Base-by-base conservation (phyloP, 1,140 invertebrate species). In the Oryzaephilus surinamensis region DNA sequence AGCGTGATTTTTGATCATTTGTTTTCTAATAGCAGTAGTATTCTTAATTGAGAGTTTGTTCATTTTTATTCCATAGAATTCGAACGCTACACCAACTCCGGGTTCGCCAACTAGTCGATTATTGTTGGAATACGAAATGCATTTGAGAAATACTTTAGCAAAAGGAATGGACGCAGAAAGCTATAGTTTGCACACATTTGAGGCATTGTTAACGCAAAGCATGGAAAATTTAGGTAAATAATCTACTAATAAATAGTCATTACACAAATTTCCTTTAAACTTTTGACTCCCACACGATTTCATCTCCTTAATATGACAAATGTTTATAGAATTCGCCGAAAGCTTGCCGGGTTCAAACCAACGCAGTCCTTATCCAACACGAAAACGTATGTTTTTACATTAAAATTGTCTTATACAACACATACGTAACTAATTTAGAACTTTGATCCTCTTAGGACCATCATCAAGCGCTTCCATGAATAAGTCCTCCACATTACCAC, bases 121-220 rank as follows among this genome's bases (percentile, higher is more conserved):
- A 1, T 71, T 92, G 4, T 71, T 93, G 34, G 90, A 95, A 67
- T 94, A 96, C 63, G 92, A 96, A 70, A 89, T 93, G 80, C 88
- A 94, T 65, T 71, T 95, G 26, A 69, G 91, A 31, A 95, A 95
- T 62, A 91, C 90, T 2, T 69, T 95, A 42, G 91, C 88, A 50
- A 90, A 93, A 61, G 91, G 89, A 45, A 89, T 92, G 83, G 90
- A 93, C 57, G 89, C 89, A 26, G 89, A 93, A 65, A 92, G 86
- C 55, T 93, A 92, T 63, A 91, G 87, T 60, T 65, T 94, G 41
- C 88, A 94, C 58, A 93, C 89, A 1, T 94, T 94, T 57, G 89
- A 94, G 67, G 87, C 88, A 29, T 69, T 95, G 21, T 71, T 94
- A 16, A 86, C 86, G 32, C 88, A 93, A 64, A 91, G 86, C 66